Evolutionary conservation across 1,140 invertebrate species (phyloP), one percentile per base, ranked within the genome.

Genomic region (Calliphora vicina): DNA sequence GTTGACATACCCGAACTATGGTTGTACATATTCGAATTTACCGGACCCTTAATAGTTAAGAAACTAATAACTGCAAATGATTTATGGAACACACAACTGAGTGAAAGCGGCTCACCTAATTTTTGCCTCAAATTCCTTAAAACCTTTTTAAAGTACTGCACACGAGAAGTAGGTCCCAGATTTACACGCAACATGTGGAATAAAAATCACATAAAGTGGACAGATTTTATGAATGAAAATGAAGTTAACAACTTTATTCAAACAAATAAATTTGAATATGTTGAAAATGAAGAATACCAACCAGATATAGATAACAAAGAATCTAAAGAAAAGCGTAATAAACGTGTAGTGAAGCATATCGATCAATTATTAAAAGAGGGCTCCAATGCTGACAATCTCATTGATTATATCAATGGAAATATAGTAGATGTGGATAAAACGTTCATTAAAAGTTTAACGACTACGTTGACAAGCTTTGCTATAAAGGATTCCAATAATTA

Each of bases 1-100:
- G 93, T 96, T 85, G 95, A 96, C 92, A 93, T 96, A 90, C 95
- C 95, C 17, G 94, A 93, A 86, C 91, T 96, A 61, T 95, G 93
- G 93, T 89, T 92, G 35, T 96, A 95, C 86, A 90, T 95, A 85
- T 93, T 93, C 12, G 93, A 96, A 90, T 91, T 95, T 86, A 86
- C 93, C 85, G 91, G 91, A 76, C 88, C 91, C 83, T 86, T 92
- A 80, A 84, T 94, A 82, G 86, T 87, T 26, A 91, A 92, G 81
- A 91, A 91, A 80, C 84, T 91, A 20, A 84, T 93, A 81, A 86
- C 91, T 15, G 84, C 94, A 57, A 84, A 85, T 5, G 91, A 92
- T 82, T 86, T 94, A 42, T 90, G 88, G 85, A 91, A 91, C 74
- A 88, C 87, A 80, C 86, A 89, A 72, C 86, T 93, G 12, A 91